These are phyloP conservation scores for Torymus aiolomorphi DNA, from an alignment of 2,888 invertebrate genomes.

Conservation along the genomic window DNA sequence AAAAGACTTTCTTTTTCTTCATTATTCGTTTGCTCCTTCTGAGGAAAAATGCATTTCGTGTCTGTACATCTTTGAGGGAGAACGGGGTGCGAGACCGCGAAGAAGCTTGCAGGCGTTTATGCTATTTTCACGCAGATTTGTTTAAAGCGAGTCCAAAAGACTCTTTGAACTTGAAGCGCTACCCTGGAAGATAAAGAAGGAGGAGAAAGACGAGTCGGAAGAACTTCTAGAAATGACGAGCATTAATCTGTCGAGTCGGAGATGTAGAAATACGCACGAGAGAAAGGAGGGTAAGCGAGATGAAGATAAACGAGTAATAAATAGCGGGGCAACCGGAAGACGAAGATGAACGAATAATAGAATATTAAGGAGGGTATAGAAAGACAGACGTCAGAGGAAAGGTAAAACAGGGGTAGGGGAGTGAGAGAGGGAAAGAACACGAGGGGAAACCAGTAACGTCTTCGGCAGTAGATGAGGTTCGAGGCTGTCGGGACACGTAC, in stretches of 20 bases:
- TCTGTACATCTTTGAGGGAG: neutral
- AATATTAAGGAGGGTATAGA: neutral
- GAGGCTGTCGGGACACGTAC: conserved; percentile 63
- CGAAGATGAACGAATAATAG: neutral
- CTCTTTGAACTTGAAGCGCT: conserved; percentile 17
- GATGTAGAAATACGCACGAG: neutral
- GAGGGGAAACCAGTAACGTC: neutral
- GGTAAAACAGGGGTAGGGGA: conserved; percentile 22
- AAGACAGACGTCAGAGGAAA: neutral
- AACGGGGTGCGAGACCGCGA: neutral
- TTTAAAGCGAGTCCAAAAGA: conserved; percentile 61
- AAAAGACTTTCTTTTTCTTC: conserved; percentile 51
- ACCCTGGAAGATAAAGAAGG: conserved; percentile 31
- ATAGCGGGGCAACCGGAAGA: conserved; percentile 14
- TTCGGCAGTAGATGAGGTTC: conserved; percentile 40
- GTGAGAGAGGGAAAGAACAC: conserved; percentile 5
- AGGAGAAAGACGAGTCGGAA: conserved; percentile 25
- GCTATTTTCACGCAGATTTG: conserved; percentile 68
- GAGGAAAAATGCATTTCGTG: conserved; percentile 22
- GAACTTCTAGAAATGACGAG: conserved; percentile 19
- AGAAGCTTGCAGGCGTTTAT: conserved; percentile 50
- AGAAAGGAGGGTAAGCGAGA: neutral
- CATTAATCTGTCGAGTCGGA: neutral
- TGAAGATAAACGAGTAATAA: conserved; percentile 43
- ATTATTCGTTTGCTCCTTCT: conserved; percentile 25